Base-by-base conservation (phyloP, 2,797 vertebrate genomes). In the Syndactyla subalaris region DNA sequence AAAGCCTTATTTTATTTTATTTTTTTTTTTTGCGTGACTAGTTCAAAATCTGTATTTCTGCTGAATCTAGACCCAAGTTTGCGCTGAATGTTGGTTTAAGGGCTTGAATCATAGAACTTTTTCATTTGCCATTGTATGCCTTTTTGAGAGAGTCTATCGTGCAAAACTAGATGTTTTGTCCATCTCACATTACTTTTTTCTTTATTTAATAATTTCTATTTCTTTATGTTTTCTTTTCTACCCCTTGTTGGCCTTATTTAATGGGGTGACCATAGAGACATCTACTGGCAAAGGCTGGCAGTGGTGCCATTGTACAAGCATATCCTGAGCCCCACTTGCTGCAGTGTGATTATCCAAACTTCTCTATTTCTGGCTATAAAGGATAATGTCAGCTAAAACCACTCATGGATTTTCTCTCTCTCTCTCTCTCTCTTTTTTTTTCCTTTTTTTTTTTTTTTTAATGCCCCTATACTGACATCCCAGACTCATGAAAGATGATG, bases 271-370 rank as follows among this genome's bases (percentile, higher is more conserved):
- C 95, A 91, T 55, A 92, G 95, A 86, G 95, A 97, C 97, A 97
- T 86, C 97, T 98, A 87, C 96, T 97, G 96, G 97, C 93, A 52
- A 76, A 92, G 80, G 57, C 57, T 83, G 85, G 77, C 59, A 82
- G 63, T 72, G 82, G 39, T 96, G n/a, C 81, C n/a, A n/a, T 43
- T 59, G 62, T 22, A 14, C 24, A 17, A 7, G 8, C 38, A 32
- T 6, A 46, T 24, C 49, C 62, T 11, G n/a, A 91, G 74, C 52
- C 81, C 81, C 61, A 26, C 39, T 49, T 49, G 55, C 79, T 88
- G 54, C 52, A 23, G 4, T 22, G 43, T 9, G 23, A 59, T 84
- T 84, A 74, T 52, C 49, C 49, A 38, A 58, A 94, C 45, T 85
- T 95, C 81, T 71, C 27, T 46, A 0, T 79, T 95, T 86, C 41